Percentiles rank a stretch among this genome's conserved stretches.
These are phyloP conservation scores for Tribolium castaneum DNA, from an alignment of 1,140 invertebrate species.

Conservation along the genomic window DNA sequence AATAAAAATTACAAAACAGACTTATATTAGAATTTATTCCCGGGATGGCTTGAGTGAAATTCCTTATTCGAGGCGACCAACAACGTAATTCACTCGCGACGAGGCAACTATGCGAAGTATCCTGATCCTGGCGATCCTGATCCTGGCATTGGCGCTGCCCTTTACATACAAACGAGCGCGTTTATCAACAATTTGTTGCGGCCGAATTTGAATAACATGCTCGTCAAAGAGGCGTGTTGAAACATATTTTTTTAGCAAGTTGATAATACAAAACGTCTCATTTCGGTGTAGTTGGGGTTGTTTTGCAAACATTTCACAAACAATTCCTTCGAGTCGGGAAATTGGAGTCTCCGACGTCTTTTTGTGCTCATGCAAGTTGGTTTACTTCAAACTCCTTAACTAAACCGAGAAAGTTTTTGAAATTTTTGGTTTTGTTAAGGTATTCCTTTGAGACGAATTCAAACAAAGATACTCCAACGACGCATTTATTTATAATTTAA, in stretches of 20 bases:
- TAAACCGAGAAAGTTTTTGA: background rate
- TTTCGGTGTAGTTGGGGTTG: background rate
- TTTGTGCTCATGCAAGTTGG: background rate
- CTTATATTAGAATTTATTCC: slow-evolving; percentile 19
- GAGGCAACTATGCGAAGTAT: slow-evolving; percentile 23
- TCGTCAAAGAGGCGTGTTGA: background rate
- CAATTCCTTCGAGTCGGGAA: background rate
- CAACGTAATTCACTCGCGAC: slow-evolving; percentile 15
- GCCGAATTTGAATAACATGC: background rate
- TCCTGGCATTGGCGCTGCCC: background rate
- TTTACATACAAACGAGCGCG: slow-evolving; percentile 19
- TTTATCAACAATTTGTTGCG: slow-evolving; percentile 1
- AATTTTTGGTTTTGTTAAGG: slow-evolving; percentile 4
- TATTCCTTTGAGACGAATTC: background rate
- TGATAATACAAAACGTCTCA: background rate
- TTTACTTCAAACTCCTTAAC: background rate
- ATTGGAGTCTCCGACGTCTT: background rate
- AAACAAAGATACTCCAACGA: background rate
- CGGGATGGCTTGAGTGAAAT: slow-evolving; percentile 9
- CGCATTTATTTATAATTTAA: background rate
- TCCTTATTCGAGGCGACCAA: slow-evolving; percentile 23
- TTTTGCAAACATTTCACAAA: slow-evolving; percentile 11
- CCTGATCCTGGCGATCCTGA: slow-evolving; percentile 16
- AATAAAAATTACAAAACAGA: slow-evolving; percentile 10
- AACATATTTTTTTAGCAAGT: background rate